Percentiles rank a stretch among this genome's conserved stretches.
Evolutionary conservation across 2,888 invertebrate species (phyloP).

Genomic region (Spodoptera picta): DNA sequence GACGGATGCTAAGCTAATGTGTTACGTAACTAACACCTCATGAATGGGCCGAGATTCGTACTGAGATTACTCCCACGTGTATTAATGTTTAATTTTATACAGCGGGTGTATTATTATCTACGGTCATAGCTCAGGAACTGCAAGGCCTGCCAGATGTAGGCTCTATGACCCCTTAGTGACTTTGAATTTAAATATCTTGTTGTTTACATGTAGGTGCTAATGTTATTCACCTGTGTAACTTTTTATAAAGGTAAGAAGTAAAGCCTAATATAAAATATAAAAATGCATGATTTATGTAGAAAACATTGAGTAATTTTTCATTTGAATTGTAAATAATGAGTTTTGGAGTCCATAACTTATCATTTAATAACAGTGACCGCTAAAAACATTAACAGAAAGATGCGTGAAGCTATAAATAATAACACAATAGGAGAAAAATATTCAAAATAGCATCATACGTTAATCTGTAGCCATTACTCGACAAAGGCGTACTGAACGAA

Average conservation of each 20-base stretch:
- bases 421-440: constrained; percentile 18
- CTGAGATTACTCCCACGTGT: constrained; percentile 9
- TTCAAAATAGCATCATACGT: constrained; percentile 21
- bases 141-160: constrained; percentile 2
- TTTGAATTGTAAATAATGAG: background rate
- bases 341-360: background rate
- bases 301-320: background rate
- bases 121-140: constrained; percentile 1
- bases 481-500: constrained; percentile 66
- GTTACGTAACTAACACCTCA: constrained; percentile 38
- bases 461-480: constrained; percentile 34
- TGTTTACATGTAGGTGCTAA: constrained; percentile 6
- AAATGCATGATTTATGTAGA: too few relatives aligned
- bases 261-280: too few relatives aligned
- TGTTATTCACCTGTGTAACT: too few relatives aligned
- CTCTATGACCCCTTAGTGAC: constrained; percentile 8
- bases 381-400: constrained; percentile 4
- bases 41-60: constrained; percentile 42
- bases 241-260: too few relatives aligned
- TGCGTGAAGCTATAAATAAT: constrained; percentile 18
- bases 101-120: constrained; percentile 12
- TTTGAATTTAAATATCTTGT: background rate
- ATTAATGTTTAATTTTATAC: constrained; percentile 17
- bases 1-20: constrained; percentile 33
- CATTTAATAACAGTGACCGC: constrained; percentile 1